Evolutionary conservation across 2,113 vertebrate species (phyloP).

Genomic region (Cisticola juncidis): DNA sequence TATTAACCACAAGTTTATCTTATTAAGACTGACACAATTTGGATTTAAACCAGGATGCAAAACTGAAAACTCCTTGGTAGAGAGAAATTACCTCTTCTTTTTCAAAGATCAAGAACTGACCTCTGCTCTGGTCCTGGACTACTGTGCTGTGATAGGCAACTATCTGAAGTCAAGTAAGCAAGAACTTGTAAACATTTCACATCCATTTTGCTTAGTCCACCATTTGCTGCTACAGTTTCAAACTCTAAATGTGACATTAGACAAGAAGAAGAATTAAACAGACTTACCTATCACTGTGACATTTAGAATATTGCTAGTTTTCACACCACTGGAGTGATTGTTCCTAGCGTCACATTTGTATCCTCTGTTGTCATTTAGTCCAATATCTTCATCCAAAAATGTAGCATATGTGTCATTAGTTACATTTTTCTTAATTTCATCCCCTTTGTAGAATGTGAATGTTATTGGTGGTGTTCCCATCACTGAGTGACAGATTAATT

Average conservation of each 20-base stretch:
- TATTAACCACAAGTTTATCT: background rate
- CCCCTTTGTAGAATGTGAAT: conserved; percentile 59
- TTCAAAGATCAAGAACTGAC: background rate
- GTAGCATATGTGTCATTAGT: background rate
- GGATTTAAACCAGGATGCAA: background rate
- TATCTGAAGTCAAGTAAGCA: background rate
- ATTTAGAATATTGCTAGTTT: conserved; percentile 55
- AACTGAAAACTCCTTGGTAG: background rate
- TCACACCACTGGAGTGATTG: conserved; percentile 25
- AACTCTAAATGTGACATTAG: background rate
- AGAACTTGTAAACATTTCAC: background rate
- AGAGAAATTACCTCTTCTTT: background rate
- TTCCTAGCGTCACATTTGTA: conserved; percentile 65
- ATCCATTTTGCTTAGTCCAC: background rate
- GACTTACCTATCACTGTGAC: conserved; percentile 68
- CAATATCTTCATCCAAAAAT: conserved; percentile 35
- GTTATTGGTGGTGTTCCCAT: conserved; percentile 64
- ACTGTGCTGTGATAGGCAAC: background rate
- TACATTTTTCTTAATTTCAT: background rate
- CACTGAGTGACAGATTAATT: conserved; percentile 28
- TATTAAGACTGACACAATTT: background rate
- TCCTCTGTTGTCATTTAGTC: background rate
- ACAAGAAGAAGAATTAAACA: background rate
- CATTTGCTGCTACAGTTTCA: background rate
- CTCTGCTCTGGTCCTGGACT: background rate